Conservation (phyloP, 1,140 invertebrate species). For the Doryteuthis pealeii region DNA sequence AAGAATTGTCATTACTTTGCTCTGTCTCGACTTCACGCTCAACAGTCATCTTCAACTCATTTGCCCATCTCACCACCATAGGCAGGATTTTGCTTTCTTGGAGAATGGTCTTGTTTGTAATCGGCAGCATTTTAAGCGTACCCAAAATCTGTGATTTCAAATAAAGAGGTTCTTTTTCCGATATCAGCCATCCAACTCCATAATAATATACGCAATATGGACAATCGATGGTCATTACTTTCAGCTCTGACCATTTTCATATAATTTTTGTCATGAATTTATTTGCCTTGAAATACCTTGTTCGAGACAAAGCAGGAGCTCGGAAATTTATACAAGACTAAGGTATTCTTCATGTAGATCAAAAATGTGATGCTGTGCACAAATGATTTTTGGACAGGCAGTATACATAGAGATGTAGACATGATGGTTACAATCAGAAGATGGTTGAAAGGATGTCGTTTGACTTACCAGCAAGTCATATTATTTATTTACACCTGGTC, state of each 20-base stretch:
- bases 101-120: constrained; percentile 89
- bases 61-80: constrained; percentile 69
- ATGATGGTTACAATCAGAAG: too few species aligned
- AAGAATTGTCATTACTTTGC: constrained; percentile 26
- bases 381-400: too few species aligned
- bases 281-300: too few species aligned
- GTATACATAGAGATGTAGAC: too few species aligned
- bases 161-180: constrained; percentile 34
- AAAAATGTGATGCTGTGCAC: too few species aligned
- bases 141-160: constrained; percentile 71
- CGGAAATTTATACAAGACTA: too few species aligned
- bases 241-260: constrained; percentile 91
- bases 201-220: constrained; percentile 68
- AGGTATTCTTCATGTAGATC: too few species aligned
- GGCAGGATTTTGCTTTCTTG: constrained; percentile 82
- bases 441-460: too few species aligned
- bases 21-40: constrained; percentile 33
- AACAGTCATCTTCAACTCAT: constrained; percentile 29
- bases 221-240: constrained; percentile 71
- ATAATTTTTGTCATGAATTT: too few species aligned
- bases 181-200: constrained; percentile 89
- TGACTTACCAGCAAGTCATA: too few species aligned
- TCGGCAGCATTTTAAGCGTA: constrained; percentile 77
- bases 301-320: too few species aligned
- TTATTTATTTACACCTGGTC: too few species aligned